Percentiles rank a stretch among this genome's conserved stretches.
phyloP scores from a whole-genome alignment of 2,888 invertebrate genomes.

The Pasiphila rectangulata region DNA sequence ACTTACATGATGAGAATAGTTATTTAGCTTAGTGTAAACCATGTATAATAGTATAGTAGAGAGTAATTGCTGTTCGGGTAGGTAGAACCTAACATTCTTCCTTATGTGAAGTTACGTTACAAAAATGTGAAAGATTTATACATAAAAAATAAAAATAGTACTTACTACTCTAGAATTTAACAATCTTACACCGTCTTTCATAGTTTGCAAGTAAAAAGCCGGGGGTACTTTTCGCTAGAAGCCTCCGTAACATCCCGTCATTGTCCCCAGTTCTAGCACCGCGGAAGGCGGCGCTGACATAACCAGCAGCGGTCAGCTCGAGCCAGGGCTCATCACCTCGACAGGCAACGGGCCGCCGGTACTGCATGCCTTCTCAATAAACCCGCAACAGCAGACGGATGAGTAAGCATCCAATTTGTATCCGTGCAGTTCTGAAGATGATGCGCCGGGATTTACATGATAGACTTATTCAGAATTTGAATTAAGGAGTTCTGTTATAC shows the following conservation, averaged over 20 bases:
- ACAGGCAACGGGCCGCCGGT: conserved; percentile 70
- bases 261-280: conserved; percentile 65
- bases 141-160: too few species aligned
- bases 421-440: conserved; percentile 18
- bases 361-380: conserved; percentile 62
- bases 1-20: too few species aligned
- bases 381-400: conserved; percentile 57
- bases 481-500: too few species aligned
- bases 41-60: too few species aligned
- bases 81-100: too few species aligned
- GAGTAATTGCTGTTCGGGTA: too few species aligned
- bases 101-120: too few species aligned
- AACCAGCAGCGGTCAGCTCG: conserved; percentile 68
- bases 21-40: too few species aligned
- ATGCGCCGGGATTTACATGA: background rate
- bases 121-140: too few species aligned
- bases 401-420: conserved; percentile 53
- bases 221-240: background rate
- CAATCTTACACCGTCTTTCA: background rate
- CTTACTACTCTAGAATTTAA: too few species aligned
- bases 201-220: background rate
- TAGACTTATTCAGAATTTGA: too few species aligned
- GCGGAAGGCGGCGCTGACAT: conserved; percentile 71
- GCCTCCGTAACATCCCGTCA: background rate
- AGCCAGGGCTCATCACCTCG: conserved; percentile 66